Conservation (phyloP, 2,888 invertebrate species). For the Caenorhabditis zanzibari region DNA sequence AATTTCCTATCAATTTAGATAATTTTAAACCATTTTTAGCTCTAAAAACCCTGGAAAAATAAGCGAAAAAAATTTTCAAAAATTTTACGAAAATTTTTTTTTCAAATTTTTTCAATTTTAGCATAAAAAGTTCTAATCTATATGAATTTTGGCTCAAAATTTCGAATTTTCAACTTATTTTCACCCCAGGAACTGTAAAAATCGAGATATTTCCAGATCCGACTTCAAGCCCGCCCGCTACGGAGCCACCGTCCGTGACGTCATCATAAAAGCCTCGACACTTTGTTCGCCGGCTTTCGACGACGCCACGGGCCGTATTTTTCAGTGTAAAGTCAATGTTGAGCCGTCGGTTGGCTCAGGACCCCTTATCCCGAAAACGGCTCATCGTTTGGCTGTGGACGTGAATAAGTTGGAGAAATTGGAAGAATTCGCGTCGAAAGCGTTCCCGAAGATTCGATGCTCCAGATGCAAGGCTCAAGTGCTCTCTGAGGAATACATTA, state of each 20-base stretch:
- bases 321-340: slow-evolving; percentile 78
- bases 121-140: too few species aligned
- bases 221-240: slow-evolving; percentile 38
- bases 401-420: slow-evolving; percentile 66
- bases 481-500: slow-evolving; percentile 60
- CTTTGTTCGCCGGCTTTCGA: slow-evolving; percentile 81
- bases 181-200: neutral
- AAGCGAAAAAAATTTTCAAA: too few species aligned
- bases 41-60: too few species aligned
- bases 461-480: slow-evolving; percentile 31
- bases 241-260: slow-evolving; percentile 67
- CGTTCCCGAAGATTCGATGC: slow-evolving; percentile 33
- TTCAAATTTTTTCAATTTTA: too few species aligned
- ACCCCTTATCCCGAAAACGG: slow-evolving; percentile 72
- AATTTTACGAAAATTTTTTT: too few species aligned
- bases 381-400: slow-evolving; percentile 74
- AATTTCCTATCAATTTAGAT: too few species aligned
- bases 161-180: too few species aligned
- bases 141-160: too few species aligned
- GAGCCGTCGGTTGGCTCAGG: slow-evolving; percentile 20
- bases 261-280: slow-evolving; percentile 81
- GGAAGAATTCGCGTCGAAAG: slow-evolving; percentile 66
- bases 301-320: slow-evolving; percentile 72
- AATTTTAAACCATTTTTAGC: too few species aligned
- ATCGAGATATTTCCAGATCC: slow-evolving; percentile 18